Conservation (phyloP, 2,113 vertebrate genomes). For the Hylia prasina region DNA sequence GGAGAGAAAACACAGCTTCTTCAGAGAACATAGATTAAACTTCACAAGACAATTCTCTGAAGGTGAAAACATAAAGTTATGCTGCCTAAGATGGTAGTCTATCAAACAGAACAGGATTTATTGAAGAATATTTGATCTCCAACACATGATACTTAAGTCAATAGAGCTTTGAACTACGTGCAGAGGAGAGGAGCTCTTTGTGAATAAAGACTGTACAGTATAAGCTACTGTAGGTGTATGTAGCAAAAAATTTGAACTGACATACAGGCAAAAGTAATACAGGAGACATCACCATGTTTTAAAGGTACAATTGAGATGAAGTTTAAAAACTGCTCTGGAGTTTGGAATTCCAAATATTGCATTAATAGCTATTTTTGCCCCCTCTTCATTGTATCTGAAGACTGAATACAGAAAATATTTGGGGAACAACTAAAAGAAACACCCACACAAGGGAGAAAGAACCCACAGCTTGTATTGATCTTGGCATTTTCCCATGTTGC, state of each 20-base stretch:
- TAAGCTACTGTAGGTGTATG: background rate
- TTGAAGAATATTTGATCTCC: background rate
- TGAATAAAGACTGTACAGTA: background rate
- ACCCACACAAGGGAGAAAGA: slow-evolving; percentile 22
- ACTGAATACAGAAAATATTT: background rate
- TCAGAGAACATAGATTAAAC: background rate
- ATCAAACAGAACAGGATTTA: background rate
- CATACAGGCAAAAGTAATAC: background rate
- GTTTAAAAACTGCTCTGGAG: background rate
- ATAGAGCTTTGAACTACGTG: background rate
- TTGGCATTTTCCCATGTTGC: slow-evolving; percentile 45
- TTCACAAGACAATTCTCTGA: background rate
- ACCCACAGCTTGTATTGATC: slow-evolving; percentile 38
- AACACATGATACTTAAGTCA: background rate
- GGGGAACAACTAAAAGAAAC: slow-evolving; percentile 39
- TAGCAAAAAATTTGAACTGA: background rate
- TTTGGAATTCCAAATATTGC: background rate
- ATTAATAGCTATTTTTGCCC: background rate
- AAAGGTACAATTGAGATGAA: background rate
- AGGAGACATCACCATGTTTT: background rate
- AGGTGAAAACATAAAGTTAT: background rate
- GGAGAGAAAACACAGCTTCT: background rate
- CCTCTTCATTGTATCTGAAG: background rate
- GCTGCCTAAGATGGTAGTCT: background rate
- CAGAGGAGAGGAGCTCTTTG: background rate